Evolutionary conservation across 2,113 vertebrate genomes (phyloP).

Genomic region (Rhegmatorhina hoffmannsi): DNA sequence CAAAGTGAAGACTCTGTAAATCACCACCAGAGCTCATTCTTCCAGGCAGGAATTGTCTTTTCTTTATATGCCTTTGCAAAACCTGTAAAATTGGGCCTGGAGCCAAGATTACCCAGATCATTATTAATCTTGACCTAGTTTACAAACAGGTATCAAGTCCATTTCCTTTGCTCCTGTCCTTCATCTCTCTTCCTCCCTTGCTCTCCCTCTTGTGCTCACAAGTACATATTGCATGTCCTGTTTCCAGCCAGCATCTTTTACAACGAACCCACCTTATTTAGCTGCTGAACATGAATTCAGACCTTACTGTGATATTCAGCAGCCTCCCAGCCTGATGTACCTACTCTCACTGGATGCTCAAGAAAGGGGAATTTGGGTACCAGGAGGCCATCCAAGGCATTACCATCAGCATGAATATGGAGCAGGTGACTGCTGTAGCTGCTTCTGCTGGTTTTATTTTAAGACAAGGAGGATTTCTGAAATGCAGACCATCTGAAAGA

Average conservation of each 20-base stretch:
- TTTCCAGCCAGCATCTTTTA: background rate
- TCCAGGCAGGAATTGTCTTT: background rate
- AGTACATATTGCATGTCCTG: slow-evolving; percentile 1
- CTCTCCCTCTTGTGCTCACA: slow-evolving; percentile 65
- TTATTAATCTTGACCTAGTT: background rate
- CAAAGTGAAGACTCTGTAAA: background rate
- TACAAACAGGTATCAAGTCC: background rate
- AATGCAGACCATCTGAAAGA: background rate
- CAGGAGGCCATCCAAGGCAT: background rate
- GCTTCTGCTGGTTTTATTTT: background rate
- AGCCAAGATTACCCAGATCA: background rate
- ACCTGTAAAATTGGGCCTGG: background rate
- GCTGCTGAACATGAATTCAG: background rate
- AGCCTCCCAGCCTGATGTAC: fast-evolving
- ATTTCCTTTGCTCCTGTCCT: background rate
- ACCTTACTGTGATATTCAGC: background rate
- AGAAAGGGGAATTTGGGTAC: background rate
- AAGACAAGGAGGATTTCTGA: background rate
- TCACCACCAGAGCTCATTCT: background rate
- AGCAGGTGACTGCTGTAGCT: background rate
- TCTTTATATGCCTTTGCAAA: background rate
- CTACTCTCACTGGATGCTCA: background rate
- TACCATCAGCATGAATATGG: background rate
- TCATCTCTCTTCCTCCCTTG: slow-evolving; percentile 32
- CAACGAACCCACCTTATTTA: background rate